Conservation (phyloP, 2,797 vertebrate species). For the Crax fasciolata region DNA sequence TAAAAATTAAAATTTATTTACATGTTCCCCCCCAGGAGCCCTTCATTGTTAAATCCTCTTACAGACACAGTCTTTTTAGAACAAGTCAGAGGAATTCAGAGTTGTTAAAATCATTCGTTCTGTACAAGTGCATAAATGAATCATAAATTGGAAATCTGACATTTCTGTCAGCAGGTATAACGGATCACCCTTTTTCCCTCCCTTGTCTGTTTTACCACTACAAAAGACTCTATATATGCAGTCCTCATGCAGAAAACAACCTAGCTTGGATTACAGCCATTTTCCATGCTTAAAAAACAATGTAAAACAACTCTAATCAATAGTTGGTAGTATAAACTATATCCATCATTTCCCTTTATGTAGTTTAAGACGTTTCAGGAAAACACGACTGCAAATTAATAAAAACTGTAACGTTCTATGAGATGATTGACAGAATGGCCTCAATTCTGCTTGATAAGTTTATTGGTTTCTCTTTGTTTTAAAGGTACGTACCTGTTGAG, state of each 20-base stretch:
- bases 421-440: neutral
- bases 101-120: neutral
- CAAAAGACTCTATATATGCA: neutral
- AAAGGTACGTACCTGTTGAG: neutral
- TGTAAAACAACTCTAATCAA: neutral
- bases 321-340: neutral
- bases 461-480: neutral
- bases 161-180: constrained; percentile 47
- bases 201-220: neutral
- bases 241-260: neutral
- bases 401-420: neutral
- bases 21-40: neutral
- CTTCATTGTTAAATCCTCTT: neutral
- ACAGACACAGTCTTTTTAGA: neutral
- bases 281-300: constrained; percentile 1
- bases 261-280: neutral
- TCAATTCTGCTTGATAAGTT: neutral
- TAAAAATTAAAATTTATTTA: neutral
- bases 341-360: neutral
- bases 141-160: constrained; percentile 4
- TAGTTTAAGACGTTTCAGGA: neutral
- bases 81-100: neutral
- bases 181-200: constrained; percentile 42
- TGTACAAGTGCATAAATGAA: neutral
- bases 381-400: neutral